Percentiles rank a stretch among this genome's conserved stretches.
phyloP scores from a whole-genome alignment of 92 coral and sea anemone genomes.

The Blastomussa wellsi region DNA sequence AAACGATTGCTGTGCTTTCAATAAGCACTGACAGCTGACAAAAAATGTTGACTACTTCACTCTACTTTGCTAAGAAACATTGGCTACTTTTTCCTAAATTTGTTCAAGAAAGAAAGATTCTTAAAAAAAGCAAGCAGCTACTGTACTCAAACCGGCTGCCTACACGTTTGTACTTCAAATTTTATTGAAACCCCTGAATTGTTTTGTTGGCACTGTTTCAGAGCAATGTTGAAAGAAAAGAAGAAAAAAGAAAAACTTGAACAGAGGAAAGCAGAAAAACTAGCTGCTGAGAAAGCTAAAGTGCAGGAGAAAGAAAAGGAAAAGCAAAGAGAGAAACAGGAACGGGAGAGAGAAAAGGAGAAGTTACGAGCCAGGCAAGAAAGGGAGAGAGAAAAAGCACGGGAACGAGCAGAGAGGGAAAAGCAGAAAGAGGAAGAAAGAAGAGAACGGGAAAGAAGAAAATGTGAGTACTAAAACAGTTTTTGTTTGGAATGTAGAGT shows the following conservation, averaged over 20 bases:
- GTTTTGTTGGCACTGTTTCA: slow-evolving; percentile 19
- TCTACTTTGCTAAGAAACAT: no score
- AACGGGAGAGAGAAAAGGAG: slow-evolving; percentile 51
- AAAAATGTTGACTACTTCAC: no score
- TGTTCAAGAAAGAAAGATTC: no score
- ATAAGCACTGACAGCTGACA: no score
- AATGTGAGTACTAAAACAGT: slow-evolving; percentile 15
- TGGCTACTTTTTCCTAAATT: no score
- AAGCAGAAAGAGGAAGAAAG: slow-evolving; percentile 54
- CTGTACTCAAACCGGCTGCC: no score
- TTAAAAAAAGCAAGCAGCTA: no score
- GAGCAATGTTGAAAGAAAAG: slow-evolving; percentile 80
- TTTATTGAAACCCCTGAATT: no score
- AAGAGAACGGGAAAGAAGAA: slow-evolving; percentile 43
- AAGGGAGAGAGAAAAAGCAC: slow-evolving; percentile 58
- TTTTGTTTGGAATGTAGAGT: not conserved
- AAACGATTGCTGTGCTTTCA: no score
- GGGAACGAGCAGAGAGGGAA: slow-evolving; percentile 54
- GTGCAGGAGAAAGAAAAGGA: slow-evolving; percentile 69
- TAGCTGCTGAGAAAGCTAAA: slow-evolving; percentile 62
- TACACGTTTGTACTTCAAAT: no score
- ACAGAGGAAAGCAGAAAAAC: slow-evolving; percentile 71
- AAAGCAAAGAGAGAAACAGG: slow-evolving; percentile 44
- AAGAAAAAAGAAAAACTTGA: slow-evolving; percentile 85
- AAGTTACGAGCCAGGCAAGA: slow-evolving; percentile 47